Conservation (phyloP, 2,113 vertebrate genomes). For the Murina feae region DNA sequence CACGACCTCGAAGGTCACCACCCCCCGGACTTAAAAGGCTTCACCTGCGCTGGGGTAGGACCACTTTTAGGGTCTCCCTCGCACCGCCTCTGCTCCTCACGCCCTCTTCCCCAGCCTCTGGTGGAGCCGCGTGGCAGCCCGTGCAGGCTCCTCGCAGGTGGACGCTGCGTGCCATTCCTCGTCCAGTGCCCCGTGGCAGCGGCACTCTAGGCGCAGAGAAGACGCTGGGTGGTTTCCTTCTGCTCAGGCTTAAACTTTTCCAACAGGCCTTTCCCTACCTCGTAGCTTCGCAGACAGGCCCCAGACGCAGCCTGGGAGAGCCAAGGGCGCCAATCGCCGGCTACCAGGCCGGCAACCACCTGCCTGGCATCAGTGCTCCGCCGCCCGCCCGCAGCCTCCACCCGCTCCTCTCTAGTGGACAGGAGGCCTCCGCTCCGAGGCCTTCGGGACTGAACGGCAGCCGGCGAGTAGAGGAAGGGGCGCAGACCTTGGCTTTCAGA, state of each 20-base stretch:
- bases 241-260: neutral
- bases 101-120: neutral
- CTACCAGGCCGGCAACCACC: too few species aligned
- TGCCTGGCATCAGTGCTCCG: neutral
- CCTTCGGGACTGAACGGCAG: accelerated
- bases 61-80: neutral
- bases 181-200: neutral
- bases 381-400: neutral
- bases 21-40: too few species aligned
- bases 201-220: neutral
- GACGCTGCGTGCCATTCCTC: neutral
- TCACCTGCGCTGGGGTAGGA: neutral
- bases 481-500: neutral
- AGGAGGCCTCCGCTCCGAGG: neutral
- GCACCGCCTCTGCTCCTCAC: neutral
- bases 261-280: neutral
- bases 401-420: neutral
- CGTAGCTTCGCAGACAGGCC: neutral
- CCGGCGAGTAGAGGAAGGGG: neutral
- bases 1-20: neutral
- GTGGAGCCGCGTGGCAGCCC: neutral
- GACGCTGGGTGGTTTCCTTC: neutral
- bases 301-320: neutral
- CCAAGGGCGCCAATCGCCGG: accelerated
- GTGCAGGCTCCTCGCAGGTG: accelerated